Evolutionary conservation across 2,797 vertebrate species (phyloP).

Genomic region (Falco berigora): DNA sequence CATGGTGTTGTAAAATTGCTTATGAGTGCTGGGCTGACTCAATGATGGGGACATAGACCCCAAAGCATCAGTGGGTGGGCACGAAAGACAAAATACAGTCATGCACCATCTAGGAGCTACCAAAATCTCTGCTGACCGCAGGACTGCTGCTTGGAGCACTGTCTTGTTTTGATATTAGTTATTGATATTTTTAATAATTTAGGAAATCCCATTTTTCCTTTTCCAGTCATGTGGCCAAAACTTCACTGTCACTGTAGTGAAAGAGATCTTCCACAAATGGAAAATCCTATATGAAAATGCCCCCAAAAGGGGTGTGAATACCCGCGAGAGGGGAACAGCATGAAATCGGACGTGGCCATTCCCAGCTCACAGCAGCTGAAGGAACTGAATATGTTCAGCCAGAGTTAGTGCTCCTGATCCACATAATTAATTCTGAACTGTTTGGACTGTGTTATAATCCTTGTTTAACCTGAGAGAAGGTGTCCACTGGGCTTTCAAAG

Average conservation of each 20-base stretch:
- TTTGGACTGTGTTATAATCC: neutral
- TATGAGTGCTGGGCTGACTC: neutral
- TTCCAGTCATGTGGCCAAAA: neutral
- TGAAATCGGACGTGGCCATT: neutral
- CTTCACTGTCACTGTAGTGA: neutral
- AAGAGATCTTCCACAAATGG: neutral
- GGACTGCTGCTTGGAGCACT: neutral
- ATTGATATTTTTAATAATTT: neutral
- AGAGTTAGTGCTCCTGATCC: neutral
- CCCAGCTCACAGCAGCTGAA: neutral
- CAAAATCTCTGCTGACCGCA: neutral
- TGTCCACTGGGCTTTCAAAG: neutral
- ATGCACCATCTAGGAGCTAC: neutral
- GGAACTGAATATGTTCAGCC: neutral
- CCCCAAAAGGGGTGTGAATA: neutral
- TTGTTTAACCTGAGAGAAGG: neutral
- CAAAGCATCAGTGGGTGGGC: neutral
- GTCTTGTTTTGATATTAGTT: neutral
- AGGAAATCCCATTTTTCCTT: neutral
- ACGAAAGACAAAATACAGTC: neutral
- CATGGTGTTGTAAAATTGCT: neutral
- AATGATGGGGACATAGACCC: neutral
- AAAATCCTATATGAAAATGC: neutral
- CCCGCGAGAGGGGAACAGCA: neutral
- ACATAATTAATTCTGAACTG: neutral